Conservation (phyloP, 1,140 invertebrate species). For the Leptinotarsa undecemlineata region DNA sequence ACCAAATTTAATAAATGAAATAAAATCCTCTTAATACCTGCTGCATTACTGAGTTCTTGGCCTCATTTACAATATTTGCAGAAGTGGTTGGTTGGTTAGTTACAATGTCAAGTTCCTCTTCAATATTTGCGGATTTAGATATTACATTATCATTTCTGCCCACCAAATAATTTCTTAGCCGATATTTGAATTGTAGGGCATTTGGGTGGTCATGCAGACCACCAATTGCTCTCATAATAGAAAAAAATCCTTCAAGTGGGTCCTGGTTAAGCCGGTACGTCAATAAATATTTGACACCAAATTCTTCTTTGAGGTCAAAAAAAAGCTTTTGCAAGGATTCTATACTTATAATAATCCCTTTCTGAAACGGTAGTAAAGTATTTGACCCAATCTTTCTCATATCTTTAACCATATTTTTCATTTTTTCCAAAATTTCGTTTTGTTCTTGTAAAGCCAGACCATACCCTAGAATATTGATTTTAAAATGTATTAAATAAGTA, state of each 20-base stretch:
- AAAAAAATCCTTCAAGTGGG: slow-evolving; percentile 20
- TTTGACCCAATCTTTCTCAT: slow-evolving; percentile 17
- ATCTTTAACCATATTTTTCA: neutral
- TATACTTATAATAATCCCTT: neutral
- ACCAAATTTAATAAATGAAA: too few species aligned
- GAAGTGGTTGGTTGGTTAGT: neutral
- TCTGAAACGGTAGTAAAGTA: slow-evolving; percentile 22
- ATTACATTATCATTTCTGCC: slow-evolving; percentile 23
- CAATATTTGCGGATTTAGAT: slow-evolving; percentile 4
- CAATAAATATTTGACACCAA: slow-evolving; percentile 27
- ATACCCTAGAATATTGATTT: neutral
- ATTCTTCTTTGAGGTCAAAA: slow-evolving; percentile 25
- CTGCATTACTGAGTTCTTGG: too few species aligned
- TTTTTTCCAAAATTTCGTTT: slow-evolving; percentile 29
- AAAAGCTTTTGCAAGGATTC: slow-evolving; percentile 1
- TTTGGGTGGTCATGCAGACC: slow-evolving; percentile 23
- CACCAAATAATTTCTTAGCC: slow-evolving; percentile 20
- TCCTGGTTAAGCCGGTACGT: slow-evolving; percentile 20
- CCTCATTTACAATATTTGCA: neutral
- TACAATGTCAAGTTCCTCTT: neutral
- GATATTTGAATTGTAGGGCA: slow-evolving; percentile 26
- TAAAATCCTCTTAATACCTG: too few species aligned
- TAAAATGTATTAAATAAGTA: too few species aligned
- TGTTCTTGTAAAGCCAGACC: slow-evolving; percentile 20
- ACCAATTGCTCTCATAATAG: slow-evolving; percentile 10